Base-by-base conservation (phyloP, 2,888 invertebrate genomes). In the Chalcosyrphus nemorum region DNA sequence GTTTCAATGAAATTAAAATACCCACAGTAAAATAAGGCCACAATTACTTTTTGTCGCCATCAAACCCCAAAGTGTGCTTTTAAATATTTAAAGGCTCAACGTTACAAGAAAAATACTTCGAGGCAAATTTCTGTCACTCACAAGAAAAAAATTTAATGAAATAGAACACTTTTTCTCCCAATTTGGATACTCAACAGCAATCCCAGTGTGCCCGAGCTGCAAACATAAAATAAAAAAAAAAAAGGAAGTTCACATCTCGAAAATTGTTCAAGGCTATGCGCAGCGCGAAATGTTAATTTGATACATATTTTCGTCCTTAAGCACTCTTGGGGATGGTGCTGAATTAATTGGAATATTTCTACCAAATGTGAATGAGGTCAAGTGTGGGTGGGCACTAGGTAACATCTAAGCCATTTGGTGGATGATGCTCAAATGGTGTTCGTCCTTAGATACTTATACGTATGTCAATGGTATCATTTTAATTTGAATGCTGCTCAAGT, bases 321-420 rank as follows among this genome's bases (percentile, higher is more conserved):
- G 11, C 29, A 27, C 70, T 43, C 45, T 21, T 17, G 57, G 35
- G 45, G 32, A n/a, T 32, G 43, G 19, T 13, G 2, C 6, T 57
- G 57, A 45, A 35, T 47, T 70, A 70, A 57, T 70, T 70, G 45
- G 35, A 57, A 45, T 41, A 70, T 41, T 41, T 29, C n/a, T 9
- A 27, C 41, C 29, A 19, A 47, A 32, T 43, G n/a, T 13, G 24
- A 70, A 45, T 19, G 19, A 21, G 45, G 57, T 57, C 57, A 56
- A 70, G 45, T 47, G 15, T 32, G 45, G 19, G 35, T 9, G 21
- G 21, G 32, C 4, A 11, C 9, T 17, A 15, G 35, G n/a, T 21
- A 4, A 50, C 19, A 45, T 35, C 19, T 17, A 47, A 45, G 13
- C n/a, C 6, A 43, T 15, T 43, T 43, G 6, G 43, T 5, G 24